These are phyloP conservation scores for Trichonephila clavata DNA, from an alignment of 1,140 invertebrate genomes.

Conservation along the genomic window DNA sequence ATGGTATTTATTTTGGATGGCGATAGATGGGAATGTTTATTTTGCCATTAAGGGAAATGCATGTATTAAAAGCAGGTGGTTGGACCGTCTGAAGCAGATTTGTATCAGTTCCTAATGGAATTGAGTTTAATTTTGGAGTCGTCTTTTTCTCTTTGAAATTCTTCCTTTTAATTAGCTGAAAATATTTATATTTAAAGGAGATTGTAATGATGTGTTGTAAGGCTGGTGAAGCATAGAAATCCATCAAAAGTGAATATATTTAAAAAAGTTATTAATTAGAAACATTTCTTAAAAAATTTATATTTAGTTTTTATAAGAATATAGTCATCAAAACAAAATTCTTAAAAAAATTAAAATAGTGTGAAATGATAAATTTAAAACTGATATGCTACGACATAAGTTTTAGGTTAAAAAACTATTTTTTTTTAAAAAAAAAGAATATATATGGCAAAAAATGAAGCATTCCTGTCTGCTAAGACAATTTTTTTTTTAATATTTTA, in stretches of 20 bases:
- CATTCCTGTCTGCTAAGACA: too few relatives aligned
- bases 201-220: not conserved
- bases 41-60: slow-evolving; percentile 2
- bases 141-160: not conserved
- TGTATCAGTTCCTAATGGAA: not conserved
- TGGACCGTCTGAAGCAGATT: not conserved
- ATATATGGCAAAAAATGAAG: too few relatives aligned
- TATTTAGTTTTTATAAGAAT: too few relatives aligned
- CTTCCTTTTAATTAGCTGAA: not conserved
- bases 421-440: too few relatives aligned
- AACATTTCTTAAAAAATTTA: not conserved
- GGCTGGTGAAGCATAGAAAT: not conserved
- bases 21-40: not conserved
- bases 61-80: not conserved
- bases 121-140: not conserved
- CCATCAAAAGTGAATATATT: too few relatives aligned
- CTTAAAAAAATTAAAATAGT: too few relatives aligned
- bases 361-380: too few relatives aligned
- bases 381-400: too few relatives aligned
- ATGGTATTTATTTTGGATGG: slow-evolving; percentile 21
- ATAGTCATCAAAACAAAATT: too few relatives aligned
- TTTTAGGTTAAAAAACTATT: too few relatives aligned
- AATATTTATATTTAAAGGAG: not conserved
- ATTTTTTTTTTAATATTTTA: too few relatives aligned
- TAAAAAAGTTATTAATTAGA: not conserved